Evolutionary conservation across 1,140 invertebrate species (phyloP).

Genomic region (Anagrus nilaparvatae): DNA sequence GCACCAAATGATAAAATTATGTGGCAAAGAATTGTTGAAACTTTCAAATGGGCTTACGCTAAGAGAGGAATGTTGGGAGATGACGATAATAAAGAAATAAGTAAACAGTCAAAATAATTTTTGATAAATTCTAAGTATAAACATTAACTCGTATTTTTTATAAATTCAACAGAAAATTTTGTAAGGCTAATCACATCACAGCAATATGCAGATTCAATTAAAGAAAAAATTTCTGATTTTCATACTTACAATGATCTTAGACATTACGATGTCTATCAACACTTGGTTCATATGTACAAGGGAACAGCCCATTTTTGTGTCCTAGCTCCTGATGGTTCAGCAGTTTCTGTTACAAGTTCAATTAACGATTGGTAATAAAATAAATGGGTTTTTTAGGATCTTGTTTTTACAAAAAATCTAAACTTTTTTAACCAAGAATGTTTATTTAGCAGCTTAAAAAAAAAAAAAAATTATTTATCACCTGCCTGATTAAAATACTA

Average conservation of each 20-base stretch:
- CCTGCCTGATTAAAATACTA: no score
- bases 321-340: slow-evolving; percentile 72
- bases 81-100: slow-evolving; percentile 44
- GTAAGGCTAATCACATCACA: slow-evolving; percentile 53
- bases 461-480: no score
- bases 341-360: slow-evolving; percentile 80
- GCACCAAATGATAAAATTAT: slow-evolving; percentile 35
- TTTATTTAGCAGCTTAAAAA: no score
- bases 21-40: slow-evolving; percentile 79
- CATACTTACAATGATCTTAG: slow-evolving; percentile 54
- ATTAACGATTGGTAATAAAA: slow-evolving; percentile 75
- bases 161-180: no score
- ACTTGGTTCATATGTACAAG: slow-evolving; percentile 55
- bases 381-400: slow-evolving; percentile 49
- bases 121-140: no score
- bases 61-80: slow-evolving; percentile 79
- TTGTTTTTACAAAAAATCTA: slow-evolving; percentile 1
- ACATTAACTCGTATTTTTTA: no score
- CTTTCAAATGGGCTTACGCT: slow-evolving; percentile 92
- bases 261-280: slow-evolving; percentile 51
- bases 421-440: no score
- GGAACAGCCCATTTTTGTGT: slow-evolving; percentile 84
- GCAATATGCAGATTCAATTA: slow-evolving; percentile 51
- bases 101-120: no score
- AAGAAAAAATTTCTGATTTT: slow-evolving; percentile 52